Evolutionary conservation across 1,140 invertebrate genomes (phyloP), one percentile per base, ranked within the genome.

Genomic region (Bradynema listronoti): DNA sequence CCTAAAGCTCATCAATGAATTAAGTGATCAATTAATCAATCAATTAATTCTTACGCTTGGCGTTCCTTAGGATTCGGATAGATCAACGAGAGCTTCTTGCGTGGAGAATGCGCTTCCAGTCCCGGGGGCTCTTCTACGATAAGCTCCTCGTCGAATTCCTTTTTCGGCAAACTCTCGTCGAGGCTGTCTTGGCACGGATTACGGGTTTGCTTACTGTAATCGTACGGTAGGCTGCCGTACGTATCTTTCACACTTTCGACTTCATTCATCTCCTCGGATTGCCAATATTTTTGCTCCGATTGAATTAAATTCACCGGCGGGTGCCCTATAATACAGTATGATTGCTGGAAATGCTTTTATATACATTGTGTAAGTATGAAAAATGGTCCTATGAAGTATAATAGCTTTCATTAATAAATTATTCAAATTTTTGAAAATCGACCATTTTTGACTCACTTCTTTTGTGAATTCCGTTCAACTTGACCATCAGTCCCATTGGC

Each of bases 121-220:
- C 68, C 65, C 7, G 73, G 71, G n/a, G 75, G 73, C 25, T 61
- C 24, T n/a, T 34, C 45, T 14, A 73, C 67, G 2, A 58, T 34
- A 53, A 59, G 22, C 46, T 69, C 65, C 50, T 63, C 61, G 56
- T 72, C 58, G 42, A 34, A 70, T 41, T 58, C 56, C 27, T 33
- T 52, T 46, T 69, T 29, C 43, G n/a, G n/a, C n/a, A n/a, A n/a
- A n/a, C n/a, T n/a, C n/a, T n/a, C 51, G 27, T 72, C 53, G 3
- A 39, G 29, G 36, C 52, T 64, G 24, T 16, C 43, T 6, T 43
- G 22, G 4, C 58, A 61, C 11, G 11, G 4, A 42, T 32, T 60
- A n/a, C n/a, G n/a, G n/a, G n/a, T n/a, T n/a, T n/a, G n/a, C n/a
- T n/a, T n/a, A n/a, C n/a, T n/a, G n/a, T n/a, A n/a, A n/a, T n/a